Conservation (phyloP, 2,888 invertebrate species). For the Bhutanitis thaidina region DNA sequence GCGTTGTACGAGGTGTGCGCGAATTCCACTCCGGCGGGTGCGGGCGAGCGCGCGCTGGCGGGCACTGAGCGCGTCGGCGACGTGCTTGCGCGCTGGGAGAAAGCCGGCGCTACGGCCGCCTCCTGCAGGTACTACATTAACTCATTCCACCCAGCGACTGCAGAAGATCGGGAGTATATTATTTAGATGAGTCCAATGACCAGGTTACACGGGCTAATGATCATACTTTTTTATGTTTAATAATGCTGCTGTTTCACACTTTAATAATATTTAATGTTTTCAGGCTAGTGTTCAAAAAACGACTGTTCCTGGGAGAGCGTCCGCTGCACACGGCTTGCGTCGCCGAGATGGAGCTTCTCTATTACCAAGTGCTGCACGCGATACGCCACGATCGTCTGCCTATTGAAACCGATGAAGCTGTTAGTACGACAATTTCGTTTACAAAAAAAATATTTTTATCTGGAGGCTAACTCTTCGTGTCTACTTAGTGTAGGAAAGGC, state of each 20-base stretch:
- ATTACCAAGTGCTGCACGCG: constrained; percentile 95
- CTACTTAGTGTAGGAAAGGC: too few relatives aligned
- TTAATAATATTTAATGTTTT: not conserved
- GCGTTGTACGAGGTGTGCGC: constrained; percentile 96
- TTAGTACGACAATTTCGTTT: constrained; percentile 65
- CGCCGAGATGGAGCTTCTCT: constrained; percentile 95
- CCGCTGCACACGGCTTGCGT: constrained; percentile 80
- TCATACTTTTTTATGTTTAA: too few relatives aligned
- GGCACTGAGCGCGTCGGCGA: constrained; percentile 95
- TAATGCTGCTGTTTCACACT: too few relatives aligned
- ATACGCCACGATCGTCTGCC: constrained; percentile 95
- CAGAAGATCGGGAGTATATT: too few relatives aligned
- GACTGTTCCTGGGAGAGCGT: constrained; percentile 66
- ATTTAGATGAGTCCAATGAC: too few relatives aligned
- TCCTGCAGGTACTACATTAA: constrained; percentile 63
- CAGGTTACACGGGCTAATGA: too few relatives aligned
- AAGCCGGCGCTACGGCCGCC: constrained; percentile 87
- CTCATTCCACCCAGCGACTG: too few relatives aligned
- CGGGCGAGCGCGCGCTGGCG: constrained; percentile 88
- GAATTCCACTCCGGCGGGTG: constrained; percentile 77
- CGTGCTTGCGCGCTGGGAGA: constrained; percentile 97
- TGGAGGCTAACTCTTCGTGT: too few relatives aligned
- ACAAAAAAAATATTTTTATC: too few relatives aligned
- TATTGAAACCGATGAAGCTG: constrained; percentile 95
- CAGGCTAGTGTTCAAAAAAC: constrained; percentile 70